Base-by-base conservation (phyloP, 2,888 invertebrate species). In the Trichopoda pennipes region DNA sequence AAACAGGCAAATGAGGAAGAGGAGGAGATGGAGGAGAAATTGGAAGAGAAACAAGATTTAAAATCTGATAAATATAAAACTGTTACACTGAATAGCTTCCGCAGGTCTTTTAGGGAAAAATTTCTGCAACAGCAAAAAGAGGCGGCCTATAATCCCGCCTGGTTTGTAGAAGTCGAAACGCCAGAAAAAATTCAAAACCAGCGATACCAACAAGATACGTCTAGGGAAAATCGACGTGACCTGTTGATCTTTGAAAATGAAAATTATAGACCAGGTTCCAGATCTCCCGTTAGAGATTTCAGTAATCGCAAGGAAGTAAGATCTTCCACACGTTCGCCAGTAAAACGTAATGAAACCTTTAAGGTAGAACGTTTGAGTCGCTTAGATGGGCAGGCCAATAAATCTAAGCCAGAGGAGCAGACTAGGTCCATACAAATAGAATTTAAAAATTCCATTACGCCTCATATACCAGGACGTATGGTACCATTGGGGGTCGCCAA, bases 401-500 rank as follows among this genome's bases (percentile, higher is more conserved):
- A 55, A 51, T 3, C 72, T 12, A 44, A 74, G n/a, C 21, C 35
- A 0, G 8, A 21, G 0, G 28, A 44, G 8, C 23, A 64, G 7
- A 78, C 85, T 55, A 86, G 87, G 21, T 87, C 90, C 12, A 91
- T 91, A 79, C 89, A 90, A 42, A 90, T 91, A 61, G 91, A 91
- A 84, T 89, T 91, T 38, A 91, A 90, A 81, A 91, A 91, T 73
- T 91, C 91, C 12, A 90, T 90, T 61, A 86, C 87, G 7, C 90
- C 91, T 0, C 88, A 90, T 64, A 86, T 90, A 44, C 90, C 91
- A 0, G 88, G 90, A 0, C 86, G 90, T 17, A 83, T 91, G 42
- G 91, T 91, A 42, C 91, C 91, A 1, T 88, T 91, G 42, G 91
- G 91, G 12, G 91, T 91, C 70, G 90, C 91, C 42, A 91, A 90